These are phyloP conservation scores for Hippasteria phrygiana DNA, from an alignment of 53 echinoderm and acorn worm species.

Conservation along the genomic window DNA sequence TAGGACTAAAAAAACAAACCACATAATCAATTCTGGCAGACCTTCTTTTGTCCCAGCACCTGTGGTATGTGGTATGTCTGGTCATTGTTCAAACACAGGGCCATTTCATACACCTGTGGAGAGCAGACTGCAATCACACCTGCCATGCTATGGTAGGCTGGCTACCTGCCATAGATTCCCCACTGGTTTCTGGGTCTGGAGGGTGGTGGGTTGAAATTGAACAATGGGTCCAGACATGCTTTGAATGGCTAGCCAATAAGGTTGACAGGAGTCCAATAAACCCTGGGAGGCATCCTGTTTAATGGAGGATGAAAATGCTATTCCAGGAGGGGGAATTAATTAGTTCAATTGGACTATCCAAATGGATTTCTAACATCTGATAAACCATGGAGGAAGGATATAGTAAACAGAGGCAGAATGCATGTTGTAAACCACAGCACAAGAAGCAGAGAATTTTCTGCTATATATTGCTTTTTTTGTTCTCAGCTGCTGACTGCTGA, in stretches of 20 bases:
- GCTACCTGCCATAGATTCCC: neutral
- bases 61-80: neutral
- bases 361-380: neutral
- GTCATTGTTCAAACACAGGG: neutral
- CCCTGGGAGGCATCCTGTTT: constrained; percentile 5
- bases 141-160: neutral
- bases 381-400: neutral
- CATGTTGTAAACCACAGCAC: neutral
- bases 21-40: neutral
- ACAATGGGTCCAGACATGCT: constrained; percentile 38
- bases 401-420: neutral
- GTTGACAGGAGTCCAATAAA: neutral
- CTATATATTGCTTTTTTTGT: too few relatives aligned
- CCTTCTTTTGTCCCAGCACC: neutral
- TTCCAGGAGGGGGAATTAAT: neutral
- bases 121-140: neutral
- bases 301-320: neutral
- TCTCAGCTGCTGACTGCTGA: too few relatives aligned
- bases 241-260: constrained; percentile 4
- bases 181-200: neutral
- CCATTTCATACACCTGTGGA: neutral
- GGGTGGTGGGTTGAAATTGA: neutral
- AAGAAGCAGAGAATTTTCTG: neutral
- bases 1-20: neutral
- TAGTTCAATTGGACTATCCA: neutral